Evolutionary conservation across 2,888 invertebrate genomes (phyloP), one percentile per base, ranked within the genome.

Genomic region (Dendrolimus houi): DNA sequence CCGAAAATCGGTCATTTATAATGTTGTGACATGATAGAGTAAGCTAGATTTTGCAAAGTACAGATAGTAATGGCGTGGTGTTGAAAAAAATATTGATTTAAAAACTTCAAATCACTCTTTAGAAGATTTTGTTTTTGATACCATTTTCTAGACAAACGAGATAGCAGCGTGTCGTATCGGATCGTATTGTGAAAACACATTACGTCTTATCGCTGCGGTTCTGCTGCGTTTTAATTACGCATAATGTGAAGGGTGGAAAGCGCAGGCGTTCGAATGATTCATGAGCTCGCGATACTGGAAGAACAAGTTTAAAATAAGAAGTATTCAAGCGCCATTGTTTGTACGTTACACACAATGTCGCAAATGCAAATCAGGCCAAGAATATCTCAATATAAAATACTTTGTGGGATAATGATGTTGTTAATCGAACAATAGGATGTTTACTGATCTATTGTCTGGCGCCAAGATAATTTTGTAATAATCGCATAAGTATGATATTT

Each of bases 231-330:
- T 72, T 76, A 75, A 76, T 76, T 74, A 76, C 69, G 67, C 67
- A 62, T 69, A 70, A 69, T 71, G 70, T 62, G 64, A 64, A 64
- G 66, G 66, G 66, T 64, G 69, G 74, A 72, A 29, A 73, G 70
- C 75, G 73, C 65, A 72, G 75, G 75, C 72, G 74, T 72, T 59
- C 60, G 59, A 57, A 65, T 78, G 77, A 79, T 78, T 79, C 75
- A 79, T 75, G 64, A 64, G 47, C 64, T 64, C 54, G 64, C 67
- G 55, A 60, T 59, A 58, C 47, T 47, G 9, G 12, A 47, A 47
- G 29, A 57, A 29, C 47, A 47, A 9, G 41, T 56, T 53, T 53
- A 13, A 41, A 41, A 41, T 9, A 54, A 41, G 54, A 41, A 40
- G 40, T 41, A 12, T 54, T n/a, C 41, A 8, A 41, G 41, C 40